Percentiles rank a stretch among this genome's conserved stretches.
Evolutionary conservation across 2,888 invertebrate genomes (phyloP).

Genomic region (Anagyrus pseudococci): DNA sequence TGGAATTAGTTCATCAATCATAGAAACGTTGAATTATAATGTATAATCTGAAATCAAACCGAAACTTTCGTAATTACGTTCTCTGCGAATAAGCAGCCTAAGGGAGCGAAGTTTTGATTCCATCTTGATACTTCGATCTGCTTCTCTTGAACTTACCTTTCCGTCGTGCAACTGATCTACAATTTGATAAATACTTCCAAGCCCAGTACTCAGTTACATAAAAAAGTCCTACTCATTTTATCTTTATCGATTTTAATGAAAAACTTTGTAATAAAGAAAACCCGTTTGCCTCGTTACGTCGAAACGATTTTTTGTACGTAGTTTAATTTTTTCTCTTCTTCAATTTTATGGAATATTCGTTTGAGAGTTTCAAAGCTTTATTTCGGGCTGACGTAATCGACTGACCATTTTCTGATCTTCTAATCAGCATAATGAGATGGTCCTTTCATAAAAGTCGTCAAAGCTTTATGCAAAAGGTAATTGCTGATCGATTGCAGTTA

Average conservation of each 20-base stretch:
- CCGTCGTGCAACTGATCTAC: slow-evolving; percentile 1
- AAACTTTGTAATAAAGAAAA: too few relatives aligned
- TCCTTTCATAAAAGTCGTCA: slow-evolving; percentile 2
- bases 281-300: slow-evolving; percentile 20
- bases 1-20: slow-evolving; percentile 15
- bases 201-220: neutral
- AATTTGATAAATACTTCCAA: slow-evolving; percentile 27
- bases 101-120: slow-evolving; percentile 8
- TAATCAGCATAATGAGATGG: slow-evolving; percentile 30
- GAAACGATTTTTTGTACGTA: neutral
- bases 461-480: slow-evolving; percentile 2
- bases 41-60: slow-evolving; percentile 8
- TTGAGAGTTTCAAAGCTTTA: too few relatives aligned
- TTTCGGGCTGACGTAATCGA: slow-evolving; percentile 11
- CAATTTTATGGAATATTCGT: too few relatives aligned
- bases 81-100: neutral
- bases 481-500: too few relatives aligned
- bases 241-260: too few relatives aligned
- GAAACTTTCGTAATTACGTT: slow-evolving; percentile 23
- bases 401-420: slow-evolving; percentile 17
- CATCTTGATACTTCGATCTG: slow-evolving; percentile 15
- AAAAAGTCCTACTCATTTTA: slow-evolving; percentile 9
- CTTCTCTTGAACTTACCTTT: slow-evolving; percentile 3
- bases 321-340: too few relatives aligned
- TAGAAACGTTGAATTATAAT: slow-evolving; percentile 17